Conservation (phyloP, 2,113 vertebrate species). For the Mohoua ochrocephala region DNA sequence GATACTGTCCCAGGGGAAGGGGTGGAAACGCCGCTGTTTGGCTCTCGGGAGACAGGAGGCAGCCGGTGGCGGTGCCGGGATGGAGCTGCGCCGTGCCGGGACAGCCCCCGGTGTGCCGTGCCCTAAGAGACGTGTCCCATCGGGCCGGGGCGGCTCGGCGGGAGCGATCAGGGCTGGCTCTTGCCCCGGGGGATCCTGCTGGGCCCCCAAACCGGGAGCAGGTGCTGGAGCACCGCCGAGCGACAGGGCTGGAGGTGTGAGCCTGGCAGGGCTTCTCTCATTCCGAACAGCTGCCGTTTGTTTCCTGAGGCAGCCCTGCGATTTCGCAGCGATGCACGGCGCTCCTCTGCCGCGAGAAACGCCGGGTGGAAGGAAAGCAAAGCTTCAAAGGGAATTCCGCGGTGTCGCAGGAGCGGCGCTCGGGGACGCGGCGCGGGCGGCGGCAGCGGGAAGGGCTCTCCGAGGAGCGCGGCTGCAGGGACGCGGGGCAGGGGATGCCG, state of each 20-base stretch:
- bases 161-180: not conserved
- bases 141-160: not conserved
- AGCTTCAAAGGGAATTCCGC: too few species aligned
- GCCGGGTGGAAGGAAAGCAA: rapidly evolving
- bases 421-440: too few species aligned
- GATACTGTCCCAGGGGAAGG: not conserved
- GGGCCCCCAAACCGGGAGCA: not conserved
- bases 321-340: rapidly evolving
- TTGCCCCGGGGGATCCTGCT: not conserved
- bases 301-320: rapidly evolving
- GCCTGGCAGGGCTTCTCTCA: rapidly evolving
- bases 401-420: too few species aligned
- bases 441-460: too few species aligned
- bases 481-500: too few species aligned
- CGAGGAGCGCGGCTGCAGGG: too few species aligned
- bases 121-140: not conserved
- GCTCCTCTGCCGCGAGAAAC: not conserved
- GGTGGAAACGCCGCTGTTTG: not conserved
- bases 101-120: not conserved
- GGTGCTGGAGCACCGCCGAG: not conserved
- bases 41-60: not conserved
- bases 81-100: not conserved
- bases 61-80: not conserved
- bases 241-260: rapidly evolving
- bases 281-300: rapidly evolving